A percentile compares a stretch with the other conserved stretches of the same genome.
phyloP scores from a whole-genome alignment of 2,888 invertebrate species.

The Agrotis clavis region DNA sequence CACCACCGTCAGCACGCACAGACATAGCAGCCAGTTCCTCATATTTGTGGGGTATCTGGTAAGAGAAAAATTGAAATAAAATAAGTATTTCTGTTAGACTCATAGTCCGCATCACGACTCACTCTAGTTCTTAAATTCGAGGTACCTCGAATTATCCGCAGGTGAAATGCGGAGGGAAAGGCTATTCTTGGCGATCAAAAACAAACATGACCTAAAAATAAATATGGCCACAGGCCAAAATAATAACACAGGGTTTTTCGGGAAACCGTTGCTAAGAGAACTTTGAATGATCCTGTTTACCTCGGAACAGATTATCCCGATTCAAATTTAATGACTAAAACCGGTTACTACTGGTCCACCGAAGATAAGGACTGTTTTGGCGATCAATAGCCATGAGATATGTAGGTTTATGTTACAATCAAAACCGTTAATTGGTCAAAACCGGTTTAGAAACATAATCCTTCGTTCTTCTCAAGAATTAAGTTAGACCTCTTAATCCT shows the following conservation, averaged over 20 bases:
- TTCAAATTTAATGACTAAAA: not conserved
- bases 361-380: not conserved
- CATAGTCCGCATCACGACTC: no score
- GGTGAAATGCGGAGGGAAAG: no score
- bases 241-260: no score
- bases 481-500: not conserved
- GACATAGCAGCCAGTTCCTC: slow-evolving; percentile 76
- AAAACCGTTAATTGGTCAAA: not conserved
- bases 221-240: no score
- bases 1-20: slow-evolving; percentile 83
- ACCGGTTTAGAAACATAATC: not conserved
- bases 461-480: not conserved
- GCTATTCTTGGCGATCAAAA: no score
- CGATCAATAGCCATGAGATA: not conserved
- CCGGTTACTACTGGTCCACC: not conserved
- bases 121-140: no score
- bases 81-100: no score
- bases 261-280: not conserved
- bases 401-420: not conserved
- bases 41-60: slow-evolving; percentile 68
- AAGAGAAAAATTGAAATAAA: not conserved
- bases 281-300: slow-evolving; percentile 2
- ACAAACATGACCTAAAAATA: no score
- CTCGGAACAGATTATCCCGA: not conserved
- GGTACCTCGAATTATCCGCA: no score